These are phyloP conservation scores for Scytalopus superciliaris DNA, from an alignment of 2,113 vertebrate genomes.

Conservation along the genomic window DNA sequence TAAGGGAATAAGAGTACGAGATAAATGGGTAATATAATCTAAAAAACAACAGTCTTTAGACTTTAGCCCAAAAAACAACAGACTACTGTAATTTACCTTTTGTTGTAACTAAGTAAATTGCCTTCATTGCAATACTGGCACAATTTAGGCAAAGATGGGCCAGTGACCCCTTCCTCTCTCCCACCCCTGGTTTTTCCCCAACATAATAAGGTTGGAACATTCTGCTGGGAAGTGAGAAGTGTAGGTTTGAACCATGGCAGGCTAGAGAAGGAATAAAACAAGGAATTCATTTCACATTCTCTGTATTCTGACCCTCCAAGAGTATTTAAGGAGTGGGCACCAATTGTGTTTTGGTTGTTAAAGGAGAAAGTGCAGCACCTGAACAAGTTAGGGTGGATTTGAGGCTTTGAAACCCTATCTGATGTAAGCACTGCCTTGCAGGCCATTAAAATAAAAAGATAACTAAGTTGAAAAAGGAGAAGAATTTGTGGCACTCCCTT, in stretches of 20 bases:
- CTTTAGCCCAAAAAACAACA: neutral
- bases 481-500: slow-evolving; percentile 36
- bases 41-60: neutral
- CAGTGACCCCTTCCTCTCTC: neutral
- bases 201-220: neutral
- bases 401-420: neutral
- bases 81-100: neutral
- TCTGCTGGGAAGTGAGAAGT: neutral
- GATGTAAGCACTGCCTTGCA: neutral
- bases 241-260: neutral
- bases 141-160: neutral
- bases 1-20: neutral
- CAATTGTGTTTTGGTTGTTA: neutral
- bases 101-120: neutral
- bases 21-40: neutral
- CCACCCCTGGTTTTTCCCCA: neutral
- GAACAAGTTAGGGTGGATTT: neutral
- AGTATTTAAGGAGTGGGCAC: neutral
- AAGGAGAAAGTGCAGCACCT: neutral
- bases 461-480: neutral
- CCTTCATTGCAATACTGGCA: neutral
- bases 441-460: neutral
- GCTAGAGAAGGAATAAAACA: neutral
- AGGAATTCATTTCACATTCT: neutral
- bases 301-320: neutral